phyloP scores from a whole-genome alignment of 2,888 invertebrate species.

The Clunio marinus region DNA sequence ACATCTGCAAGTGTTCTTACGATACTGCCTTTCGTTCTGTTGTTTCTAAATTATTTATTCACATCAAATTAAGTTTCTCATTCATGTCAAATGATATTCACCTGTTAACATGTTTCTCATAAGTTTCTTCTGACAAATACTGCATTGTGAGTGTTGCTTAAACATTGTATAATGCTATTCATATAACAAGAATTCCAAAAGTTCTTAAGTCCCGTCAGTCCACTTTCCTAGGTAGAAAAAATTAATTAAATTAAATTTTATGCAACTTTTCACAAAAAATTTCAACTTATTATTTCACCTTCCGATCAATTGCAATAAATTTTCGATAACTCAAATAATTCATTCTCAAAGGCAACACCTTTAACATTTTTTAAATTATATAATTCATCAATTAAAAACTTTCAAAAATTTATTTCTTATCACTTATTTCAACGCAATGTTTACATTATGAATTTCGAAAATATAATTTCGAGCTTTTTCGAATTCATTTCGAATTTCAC shows the following conservation, averaged over 20 bases:
- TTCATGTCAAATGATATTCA: too few relatives aligned
- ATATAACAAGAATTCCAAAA: conserved; percentile 95
- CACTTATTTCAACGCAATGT: too few relatives aligned
- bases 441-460: too few relatives aligned
- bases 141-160: conserved; percentile 76
- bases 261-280: background rate
- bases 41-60: conserved; percentile 54
- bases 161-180: conserved; percentile 91
- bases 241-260: background rate
- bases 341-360: too few relatives aligned
- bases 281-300: conserved; percentile 22
- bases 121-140: conserved; percentile 71
- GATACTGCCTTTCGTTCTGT: conserved; percentile 66
- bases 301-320: conserved; percentile 39
- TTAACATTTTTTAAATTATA: too few relatives aligned
- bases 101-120: conserved; percentile 58
- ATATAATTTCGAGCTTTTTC: too few relatives aligned
- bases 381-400: too few relatives aligned
- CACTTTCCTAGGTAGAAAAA: conserved; percentile 59
- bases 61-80: too few relatives aligned
- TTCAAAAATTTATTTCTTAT: too few relatives aligned
- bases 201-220: conserved; percentile 84
- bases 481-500: too few relatives aligned
- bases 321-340: conserved; percentile 45
- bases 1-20: conserved; percentile 79